Evolutionary conservation across 2,797 vertebrate species (phyloP).

Genomic region (Sphenodon punctatus): DNA sequence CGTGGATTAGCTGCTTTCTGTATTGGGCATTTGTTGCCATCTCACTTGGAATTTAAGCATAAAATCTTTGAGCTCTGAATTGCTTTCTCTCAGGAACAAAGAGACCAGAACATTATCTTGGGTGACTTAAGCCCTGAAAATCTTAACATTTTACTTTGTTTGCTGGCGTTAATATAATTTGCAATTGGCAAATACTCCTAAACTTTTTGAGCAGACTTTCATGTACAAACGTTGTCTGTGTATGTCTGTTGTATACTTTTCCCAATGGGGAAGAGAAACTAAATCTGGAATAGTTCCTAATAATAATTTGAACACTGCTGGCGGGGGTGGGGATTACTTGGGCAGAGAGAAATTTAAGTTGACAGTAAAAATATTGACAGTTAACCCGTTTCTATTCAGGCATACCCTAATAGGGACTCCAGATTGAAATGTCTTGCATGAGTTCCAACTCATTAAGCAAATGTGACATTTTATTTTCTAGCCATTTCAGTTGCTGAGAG

Average conservation of each 20-base stretch:
- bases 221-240: not conserved
- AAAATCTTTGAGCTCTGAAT: not conserved
- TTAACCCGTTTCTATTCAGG: conserved; percentile 69
- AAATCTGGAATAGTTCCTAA: conserved; percentile 43
- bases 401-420: conserved; percentile 55
- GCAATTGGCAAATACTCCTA: conserved; percentile 9
- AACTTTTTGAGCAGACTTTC: conserved; percentile 12
- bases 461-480: conserved; percentile 75
- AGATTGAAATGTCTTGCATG: conserved; percentile 73
- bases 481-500: conserved; percentile 52
- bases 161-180: conserved; percentile 11
- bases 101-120: not conserved
- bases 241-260: conserved; percentile 18
- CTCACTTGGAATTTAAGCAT: not conserved
- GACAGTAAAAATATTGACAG: conserved; percentile 72
- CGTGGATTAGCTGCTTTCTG: not conserved
- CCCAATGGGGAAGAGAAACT: conserved; percentile 1
- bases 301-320: conserved; percentile 46
- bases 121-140: not conserved
- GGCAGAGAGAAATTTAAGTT: conserved; percentile 61
- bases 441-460: conserved; percentile 75
- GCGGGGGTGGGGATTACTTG: conserved; percentile 26
- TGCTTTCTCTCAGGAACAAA: not conserved
- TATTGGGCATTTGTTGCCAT: not conserved
- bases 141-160: not conserved